Evolutionary conservation across 1,140 invertebrate species (phyloP).

Genomic region (Nasonia longicornis): DNA sequence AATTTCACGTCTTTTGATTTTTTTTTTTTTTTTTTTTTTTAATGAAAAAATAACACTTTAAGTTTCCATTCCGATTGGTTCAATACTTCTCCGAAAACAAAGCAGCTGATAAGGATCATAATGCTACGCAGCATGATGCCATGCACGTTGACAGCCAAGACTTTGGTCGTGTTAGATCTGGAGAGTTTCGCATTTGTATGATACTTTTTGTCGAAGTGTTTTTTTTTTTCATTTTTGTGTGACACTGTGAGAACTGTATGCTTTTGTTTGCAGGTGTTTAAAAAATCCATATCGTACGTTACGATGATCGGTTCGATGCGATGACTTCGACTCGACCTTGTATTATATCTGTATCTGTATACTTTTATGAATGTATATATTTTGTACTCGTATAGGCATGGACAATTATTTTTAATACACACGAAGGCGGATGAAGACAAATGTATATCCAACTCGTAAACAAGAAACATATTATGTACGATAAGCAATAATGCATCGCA

Average conservation of each 20-base stretch:
- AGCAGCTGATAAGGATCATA: constrained; percentile 4
- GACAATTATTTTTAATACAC: not conserved
- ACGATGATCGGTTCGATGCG: constrained; percentile 20
- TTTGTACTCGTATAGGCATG: too few relatives aligned
- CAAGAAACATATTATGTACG: not conserved
- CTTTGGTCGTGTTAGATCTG: not conserved
- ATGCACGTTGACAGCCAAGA: constrained; percentile 1
- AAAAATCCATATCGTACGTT: constrained; percentile 21
- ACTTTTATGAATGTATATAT: too few relatives aligned
- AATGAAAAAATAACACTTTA: not conserved
- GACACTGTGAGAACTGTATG: not conserved
- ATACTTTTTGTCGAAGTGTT: not conserved
- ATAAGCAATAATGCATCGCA: too few relatives aligned
- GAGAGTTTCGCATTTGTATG: constrained; percentile 21
- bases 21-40: not conserved
- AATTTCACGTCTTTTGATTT: too few relatives aligned
- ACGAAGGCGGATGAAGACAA: not conserved
- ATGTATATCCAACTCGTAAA: not conserved
- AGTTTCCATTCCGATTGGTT: constrained; percentile 19
- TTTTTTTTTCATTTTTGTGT: not conserved
- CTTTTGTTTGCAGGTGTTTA: constrained; percentile 8
- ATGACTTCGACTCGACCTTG: not conserved
- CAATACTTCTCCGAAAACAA: constrained; percentile 1
- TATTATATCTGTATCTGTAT: too few relatives aligned
- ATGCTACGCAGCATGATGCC: not conserved